These are phyloP conservation scores for Agrilus biguttatus DNA, from an alignment of 2,888 invertebrate genomes.

Conservation along the genomic window DNA sequence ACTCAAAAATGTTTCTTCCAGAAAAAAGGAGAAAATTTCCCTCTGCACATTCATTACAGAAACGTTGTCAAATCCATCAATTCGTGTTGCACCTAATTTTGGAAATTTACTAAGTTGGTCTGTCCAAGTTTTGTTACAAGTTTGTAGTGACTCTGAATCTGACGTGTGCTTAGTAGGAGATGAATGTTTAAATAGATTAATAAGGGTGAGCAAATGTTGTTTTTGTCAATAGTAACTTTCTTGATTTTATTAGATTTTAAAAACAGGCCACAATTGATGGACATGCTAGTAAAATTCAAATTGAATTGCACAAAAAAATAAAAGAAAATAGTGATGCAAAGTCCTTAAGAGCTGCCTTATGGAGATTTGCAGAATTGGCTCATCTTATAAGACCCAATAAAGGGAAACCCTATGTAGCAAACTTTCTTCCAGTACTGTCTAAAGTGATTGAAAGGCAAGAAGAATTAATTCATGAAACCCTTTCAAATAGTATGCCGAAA, in stretches of 20 bases:
- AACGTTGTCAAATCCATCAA: constrained; percentile 47
- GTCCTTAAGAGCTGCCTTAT: constrained; percentile 59
- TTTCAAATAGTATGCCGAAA: constrained; percentile 46
- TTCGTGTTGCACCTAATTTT: constrained; percentile 46
- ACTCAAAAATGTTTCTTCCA: constrained; percentile 22
- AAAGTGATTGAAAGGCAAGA: constrained; percentile 57
- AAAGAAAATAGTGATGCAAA: constrained; percentile 61
- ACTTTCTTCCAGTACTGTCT: constrained; percentile 59
- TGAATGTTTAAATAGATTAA: constrained; percentile 66
- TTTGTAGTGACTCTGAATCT: constrained; percentile 64
- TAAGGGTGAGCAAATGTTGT: constrained; percentile 33
- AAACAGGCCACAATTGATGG: constrained; percentile 44
- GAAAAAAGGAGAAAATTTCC: constrained; percentile 62
- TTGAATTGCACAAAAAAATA: constrained; percentile 70
- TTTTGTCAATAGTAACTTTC: neutral
- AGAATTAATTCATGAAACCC: constrained; percentile 54
- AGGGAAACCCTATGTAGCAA: constrained; percentile 62
- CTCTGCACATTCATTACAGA: constrained; percentile 61
- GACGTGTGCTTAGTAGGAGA: constrained; percentile 69
- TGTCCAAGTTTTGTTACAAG: constrained; percentile 52
- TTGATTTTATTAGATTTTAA: neutral
- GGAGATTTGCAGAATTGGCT: constrained; percentile 60
- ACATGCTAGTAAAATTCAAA: constrained; percentile 56
- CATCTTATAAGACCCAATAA: constrained; percentile 63
- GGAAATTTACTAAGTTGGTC: constrained; percentile 51